Base-by-base conservation (phyloP, 2,888 invertebrate genomes). In the Imbricaverruca yamaguchii region DNA sequence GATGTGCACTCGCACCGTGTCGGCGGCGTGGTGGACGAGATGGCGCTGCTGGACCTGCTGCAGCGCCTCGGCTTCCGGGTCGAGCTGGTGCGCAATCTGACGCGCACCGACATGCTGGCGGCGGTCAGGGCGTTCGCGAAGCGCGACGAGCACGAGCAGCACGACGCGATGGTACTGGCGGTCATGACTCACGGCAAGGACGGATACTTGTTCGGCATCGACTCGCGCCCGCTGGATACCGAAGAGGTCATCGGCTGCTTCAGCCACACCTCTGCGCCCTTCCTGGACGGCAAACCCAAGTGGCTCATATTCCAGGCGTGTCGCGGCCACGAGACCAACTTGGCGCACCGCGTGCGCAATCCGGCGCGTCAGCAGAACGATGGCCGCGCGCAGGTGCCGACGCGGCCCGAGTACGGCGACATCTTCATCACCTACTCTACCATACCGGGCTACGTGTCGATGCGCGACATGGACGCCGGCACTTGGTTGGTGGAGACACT, bases 291-390 rank as follows among this genome's bases (percentile, higher is more conserved):
- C 23, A 79, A 79, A 57, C 79, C 79, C 79, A 79, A 79, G 79
- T 79, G 79, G 79, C 57, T 79, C 23, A 3, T 79, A 15, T 79
- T 79, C 15, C 79, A 79, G 79, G 79, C 79, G 79, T 79, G 79
- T 15, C 79, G 79, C 79, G 79, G 79, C 1, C 0, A 2, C 12
- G 79, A 79, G 57, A 3, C 3, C 13, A 79, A 79, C 57, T 57
- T 12, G 18, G 79, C 18, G 11, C 15, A 8, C 21, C 79, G 79
- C 13, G 7, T 25, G 57, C 12, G 9, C 12, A 25, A 57, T 15
- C 15, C 57, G 56, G 57, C 23, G 7, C 57, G 79, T 7, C 79
- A 79, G 79, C 11, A 10, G 0, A 25, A 23, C 13, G 79, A 56
- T 23, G 57, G 57, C 15, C 13, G 25, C 57, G 23, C 57, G 15